Base-by-base conservation (phyloP, 2,888 invertebrate genomes). In the Drosophila cognata region DNA sequence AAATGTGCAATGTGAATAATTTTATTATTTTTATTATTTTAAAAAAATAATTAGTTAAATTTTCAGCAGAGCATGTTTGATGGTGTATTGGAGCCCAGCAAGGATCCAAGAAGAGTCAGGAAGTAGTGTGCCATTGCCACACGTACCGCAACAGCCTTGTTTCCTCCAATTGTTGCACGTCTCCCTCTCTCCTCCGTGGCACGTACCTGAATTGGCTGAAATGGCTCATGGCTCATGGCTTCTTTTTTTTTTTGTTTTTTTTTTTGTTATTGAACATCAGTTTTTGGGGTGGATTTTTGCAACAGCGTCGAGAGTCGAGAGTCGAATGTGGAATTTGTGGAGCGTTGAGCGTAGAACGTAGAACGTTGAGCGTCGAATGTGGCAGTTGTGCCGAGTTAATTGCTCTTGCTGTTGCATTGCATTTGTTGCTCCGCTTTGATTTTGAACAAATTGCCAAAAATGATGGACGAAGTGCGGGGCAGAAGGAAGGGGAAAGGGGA, bases 371-470 rank as follows among this genome's bases (percentile, higher is more conserved):
- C 56, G 56, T 38, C 56, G 56, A 82, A 82, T 84, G 84, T 85
- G 84, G 84, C 84, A 85, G 84, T 85, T 85, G 85, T 85, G 84
- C 84, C 85, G 81, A 85, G 85, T 88, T 85, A 85, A 85, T 83
- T 85, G 88, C 88, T 85, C 88, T 87, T 87, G 84, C 85, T 85
- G 85, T 87, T 84, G 84, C 84, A 87, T 85, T 85, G 85, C 85
- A 85, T 85, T 85, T 85, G 85, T 85, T 88, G 85, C 88, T 88
- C 73, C 77, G 77, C 81, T 85, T 88, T 85, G 85, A 85, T 88
- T 85, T 85, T 85, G 82, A 87, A 84, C 84, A 84, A 87, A 84
- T 84, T 87, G 84, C 84, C 88, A 87, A 79, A 79, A 79, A 79
- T 79, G 78, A 79, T 60, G 75, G 56, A 55, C 33, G 38, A 64